Conservation (phyloP, 2,888 invertebrate species). For the Nephrotoma flavescens region DNA sequence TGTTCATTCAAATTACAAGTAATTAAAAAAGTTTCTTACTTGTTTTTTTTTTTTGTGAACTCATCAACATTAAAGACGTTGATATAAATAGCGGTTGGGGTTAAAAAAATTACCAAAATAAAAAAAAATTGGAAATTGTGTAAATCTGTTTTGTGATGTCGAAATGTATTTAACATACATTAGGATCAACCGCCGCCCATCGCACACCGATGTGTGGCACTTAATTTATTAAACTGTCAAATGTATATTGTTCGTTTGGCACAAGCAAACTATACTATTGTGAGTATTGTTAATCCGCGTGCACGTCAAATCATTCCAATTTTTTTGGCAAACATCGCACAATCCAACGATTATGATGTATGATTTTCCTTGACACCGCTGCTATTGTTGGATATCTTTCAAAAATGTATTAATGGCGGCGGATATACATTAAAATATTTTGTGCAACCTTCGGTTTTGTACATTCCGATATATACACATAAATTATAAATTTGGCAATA, state of each 20-base stretch:
- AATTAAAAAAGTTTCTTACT: not conserved
- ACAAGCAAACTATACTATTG: not conserved
- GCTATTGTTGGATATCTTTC: not conserved
- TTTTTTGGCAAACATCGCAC: not conserved
- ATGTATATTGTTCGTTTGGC: not conserved
- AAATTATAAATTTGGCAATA: not conserved
- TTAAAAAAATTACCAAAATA: not conserved
- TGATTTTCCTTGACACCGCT: not conserved
- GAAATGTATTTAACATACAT: not conserved
- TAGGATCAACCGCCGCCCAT: not conserved
- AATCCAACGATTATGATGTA: not conserved
- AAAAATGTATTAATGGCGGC: not conserved
- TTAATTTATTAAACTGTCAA: not conserved
- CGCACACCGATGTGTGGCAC: not conserved
- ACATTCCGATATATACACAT: not conserved
- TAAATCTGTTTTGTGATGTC: not conserved
- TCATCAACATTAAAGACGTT: not conserved
- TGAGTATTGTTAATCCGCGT: not conserved
- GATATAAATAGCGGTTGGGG: not conserved
- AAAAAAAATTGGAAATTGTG: not conserved
- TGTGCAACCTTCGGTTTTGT: not conserved
- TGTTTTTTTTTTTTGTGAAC: not conserved
- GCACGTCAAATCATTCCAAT: not conserved
- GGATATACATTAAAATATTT: not conserved
- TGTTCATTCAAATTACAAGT: not conserved